Evolutionary conservation across 1,140 invertebrate genomes (phyloP).

Genomic region (Dendrolimus punctatus): DNA sequence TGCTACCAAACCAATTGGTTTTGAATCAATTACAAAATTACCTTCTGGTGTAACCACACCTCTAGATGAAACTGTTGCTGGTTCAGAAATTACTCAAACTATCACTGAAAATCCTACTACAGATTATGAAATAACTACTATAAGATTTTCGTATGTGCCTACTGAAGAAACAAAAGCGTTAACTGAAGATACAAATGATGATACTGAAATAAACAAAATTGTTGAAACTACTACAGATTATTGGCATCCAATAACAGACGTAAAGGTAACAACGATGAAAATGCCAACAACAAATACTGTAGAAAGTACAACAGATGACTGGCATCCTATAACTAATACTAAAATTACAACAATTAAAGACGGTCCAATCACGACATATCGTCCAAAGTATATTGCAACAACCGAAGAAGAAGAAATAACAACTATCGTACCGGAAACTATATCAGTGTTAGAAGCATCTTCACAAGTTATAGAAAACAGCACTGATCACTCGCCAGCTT

Average conservation of each 20-base stretch:
- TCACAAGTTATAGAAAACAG: conserved; percentile 32
- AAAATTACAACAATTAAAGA: conserved; percentile 37
- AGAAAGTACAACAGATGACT: conserved; percentile 22
- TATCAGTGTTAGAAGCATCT: conserved; percentile 8
- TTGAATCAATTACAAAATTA: conserved; percentile 64
- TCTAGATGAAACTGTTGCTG: conserved; percentile 34
- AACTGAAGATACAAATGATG: neutral
- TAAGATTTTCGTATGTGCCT: conserved; percentile 56
- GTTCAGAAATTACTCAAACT: conserved; percentile 30
- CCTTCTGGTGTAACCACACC: conserved; percentile 53
- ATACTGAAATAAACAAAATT: conserved; percentile 21
- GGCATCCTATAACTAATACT: conserved; percentile 47
- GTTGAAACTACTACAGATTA: conserved; percentile 18
- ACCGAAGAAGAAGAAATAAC: conserved; percentile 33
- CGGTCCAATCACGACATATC: conserved; percentile 50
- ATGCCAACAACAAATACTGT: conserved; percentile 17
- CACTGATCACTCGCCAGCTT: conserved; percentile 11
- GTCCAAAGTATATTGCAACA: conserved; percentile 47
- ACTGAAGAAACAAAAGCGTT: conserved; percentile 23
- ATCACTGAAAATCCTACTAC: conserved; percentile 27
- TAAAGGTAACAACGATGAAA: conserved; percentile 3
- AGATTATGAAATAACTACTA: conserved; percentile 61
- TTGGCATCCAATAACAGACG: conserved; percentile 34
- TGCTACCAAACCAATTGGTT: conserved; percentile 46
- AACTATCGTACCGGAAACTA: conserved; percentile 18